Base-by-base conservation (phyloP, 2,113 vertebrate genomes). In the Trematomus loennbergii region DNA sequence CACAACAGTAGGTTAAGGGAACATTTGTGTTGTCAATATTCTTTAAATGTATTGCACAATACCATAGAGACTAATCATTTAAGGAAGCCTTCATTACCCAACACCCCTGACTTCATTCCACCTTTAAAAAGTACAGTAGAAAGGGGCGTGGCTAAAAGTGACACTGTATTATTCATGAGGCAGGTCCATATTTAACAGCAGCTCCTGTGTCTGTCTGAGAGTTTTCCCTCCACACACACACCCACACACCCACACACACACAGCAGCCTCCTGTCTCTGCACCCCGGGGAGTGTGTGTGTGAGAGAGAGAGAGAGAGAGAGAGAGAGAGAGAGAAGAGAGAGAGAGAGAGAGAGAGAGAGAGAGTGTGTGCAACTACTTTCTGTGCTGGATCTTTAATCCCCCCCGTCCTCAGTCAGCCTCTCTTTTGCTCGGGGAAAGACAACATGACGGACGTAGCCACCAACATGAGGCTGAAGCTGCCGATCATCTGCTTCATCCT, bases 401-500 rank as follows among this genome's bases (percentile, higher is more conserved):
- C 59, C 64, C 22, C 18, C 29, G 48, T 68, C 50, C 46, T 68
- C 48, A 12, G 2, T 20, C 0, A 50, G 29, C 50, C 61, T 64
- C 33, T 46, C 12, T 40, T 29, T 49, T 63, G 40, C 9, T 17
- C 29, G 29, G 43, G 25, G 46, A 45, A 73, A 33, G 40, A 11
- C 36, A 87, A n/a, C 68, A 96, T 96, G 95, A 71, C 94, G 0
- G 86, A 91, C 67, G 58, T 68, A 1, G 0, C 87, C 0, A 89
- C 88, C 8, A 86, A 92, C 89, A 87, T 94, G 63, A 93, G 95
- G 69, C 82, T 97, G 48, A 92, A 84, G 82, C 91, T 98, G 82
- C 94, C 96, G 0, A 22, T 93, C 65, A 65, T 91, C 52, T 97
- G 97, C 91, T 91, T 98, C 88, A 52, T 96, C 71, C 82, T 98